Evolutionary conservation across 2,113 vertebrate species (phyloP), one percentile per base, ranked within the genome.

Genomic region (Tachysurus vachellii): DNA sequence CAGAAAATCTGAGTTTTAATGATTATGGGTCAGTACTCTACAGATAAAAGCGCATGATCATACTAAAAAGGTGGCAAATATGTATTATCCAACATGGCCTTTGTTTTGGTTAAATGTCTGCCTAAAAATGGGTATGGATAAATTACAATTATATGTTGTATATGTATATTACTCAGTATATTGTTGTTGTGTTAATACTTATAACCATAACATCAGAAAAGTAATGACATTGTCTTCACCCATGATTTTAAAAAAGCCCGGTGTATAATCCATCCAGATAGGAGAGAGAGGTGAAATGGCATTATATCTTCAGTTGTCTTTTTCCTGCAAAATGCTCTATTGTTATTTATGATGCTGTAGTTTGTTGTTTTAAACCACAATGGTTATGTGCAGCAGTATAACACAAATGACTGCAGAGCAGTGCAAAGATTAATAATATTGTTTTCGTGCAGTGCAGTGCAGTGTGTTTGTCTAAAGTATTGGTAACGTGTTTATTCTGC

Each of bases 401-500:
- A 36, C 80, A 23, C 10, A 61, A 79, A 28, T 79, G 36, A 62
- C 12, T 62, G 70, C 83, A 17, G 54, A 73, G 57, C 84, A 14
- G 19, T 26, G 61, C 44, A 44, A 42, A 8, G 71, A 62, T 76
- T 84, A 56, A 56, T 36, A 44, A 44, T 28, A 12, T 21, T 10
- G 14, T 23, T 13, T 47, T 75, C 73, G 16, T 47, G 7, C 73
- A 77, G 54, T 44, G n/a, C 73, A 23, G 13, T 85, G 36, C 36
- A 36, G 13, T 85, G 57, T 64, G 59, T 53, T 85, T 17, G 21
- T 7, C 61, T 66, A 66, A 47, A 66, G 44, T 26, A 23, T 21
- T 28, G n/a, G 12, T 31, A 68, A 70, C 54, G 64, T 47, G n/a
- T 36, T 83, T 68, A 26, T 17, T 70, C 82, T 83, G 62, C 81